Base-by-base conservation (phyloP, 2,797 vertebrate genomes). In the Coranthus polyacanthus region DNA sequence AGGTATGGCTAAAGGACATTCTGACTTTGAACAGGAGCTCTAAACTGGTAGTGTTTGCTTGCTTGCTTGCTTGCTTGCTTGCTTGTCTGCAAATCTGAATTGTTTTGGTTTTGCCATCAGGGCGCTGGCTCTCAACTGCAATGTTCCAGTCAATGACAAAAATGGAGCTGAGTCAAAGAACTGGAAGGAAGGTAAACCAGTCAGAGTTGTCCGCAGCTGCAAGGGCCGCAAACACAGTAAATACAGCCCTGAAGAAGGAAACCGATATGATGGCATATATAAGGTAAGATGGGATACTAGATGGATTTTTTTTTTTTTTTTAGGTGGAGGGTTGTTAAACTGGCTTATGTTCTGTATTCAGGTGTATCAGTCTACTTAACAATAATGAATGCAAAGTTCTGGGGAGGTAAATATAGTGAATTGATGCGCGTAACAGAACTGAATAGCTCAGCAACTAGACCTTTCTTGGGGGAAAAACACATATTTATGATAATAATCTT, bases 191-290 rank as follows among this genome's bases (percentile, higher is more conserved):
- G 98, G 98, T 15, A 99, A 97, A 79, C 95, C 97, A 0, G 97
- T 99, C 0, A 76, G 98, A 16, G 98, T 99, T 47, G 96, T 99
- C 44, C 93, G 98, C 26, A 99, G 93, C 3, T 94, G 94, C 11
- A 99, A 98, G 57, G 98, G 98, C 1, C 94, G 96, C 42, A 97
- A 98, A 12, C 95, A 98, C 64, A 99, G 98, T 90, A 99, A 98
- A 88, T 99, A 94, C 0, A 94, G 90, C 0, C 98, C 98, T 0
- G 90, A 95, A 0, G 98, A 99, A 37, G 98, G 98, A 18, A 99
- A 99, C 91, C 72, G 98, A 70, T 99, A 99, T 0, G 98, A 99
- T 0, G 98, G 98, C 1, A 98, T 99, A 66, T 99, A 99, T 67
- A 99, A 99, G 95, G 98, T 97, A 74, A 39, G 63, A 10, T 0